Evolutionary conservation across 2,113 vertebrate species (phyloP), one percentile per base, ranked within the genome.

Genomic region (Geococcyx californianus): DNA sequence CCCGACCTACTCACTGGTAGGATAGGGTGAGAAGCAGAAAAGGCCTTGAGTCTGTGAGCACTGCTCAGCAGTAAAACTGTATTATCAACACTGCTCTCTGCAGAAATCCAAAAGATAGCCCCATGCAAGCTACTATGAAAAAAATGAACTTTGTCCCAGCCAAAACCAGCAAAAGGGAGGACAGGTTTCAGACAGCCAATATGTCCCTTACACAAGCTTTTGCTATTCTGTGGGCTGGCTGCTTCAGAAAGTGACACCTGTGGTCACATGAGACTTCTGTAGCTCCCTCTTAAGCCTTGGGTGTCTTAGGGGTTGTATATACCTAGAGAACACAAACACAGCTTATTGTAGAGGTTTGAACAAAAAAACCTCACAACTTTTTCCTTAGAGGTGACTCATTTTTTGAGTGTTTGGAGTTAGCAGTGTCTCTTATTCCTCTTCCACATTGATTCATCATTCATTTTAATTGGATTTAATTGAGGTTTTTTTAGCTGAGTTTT

Each of bases 281-380:
- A 55, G 16, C 24, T 89, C 11, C 20, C 10, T 16, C 8, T 45
- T 70, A 70, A 84, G 42, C 20, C 33, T 4, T 59, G 56, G 16
- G 26, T 63, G 14, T 33, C n/a, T 49, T 58, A 69, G 21, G 21
- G 42, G 29, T 16, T 21, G 7, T 34, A 36, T 40, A 62, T 33
- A 54, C 11, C 45, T 68, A 18, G n/a, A 87, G 33, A 77, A 52
- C 4, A 11, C 42, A 16, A 75, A 63, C 16, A 82, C 10, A 9
- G 20, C 18, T 52, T 59, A 18, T 24, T 72, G 42, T 18, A 70
- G 13, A 72, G 14, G 14, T 75, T 38, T 75, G 60, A 58, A 38
- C 10, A 77, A 28, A 62, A 21, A 58, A 21, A 45, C 13, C 0
- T 0, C 6, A 5, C 16, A 70, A 11, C 13, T 59, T 29, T 5